phyloP scores from a whole-genome alignment of 2,888 invertebrate species.

The Pristionchus arcanus region DNA sequence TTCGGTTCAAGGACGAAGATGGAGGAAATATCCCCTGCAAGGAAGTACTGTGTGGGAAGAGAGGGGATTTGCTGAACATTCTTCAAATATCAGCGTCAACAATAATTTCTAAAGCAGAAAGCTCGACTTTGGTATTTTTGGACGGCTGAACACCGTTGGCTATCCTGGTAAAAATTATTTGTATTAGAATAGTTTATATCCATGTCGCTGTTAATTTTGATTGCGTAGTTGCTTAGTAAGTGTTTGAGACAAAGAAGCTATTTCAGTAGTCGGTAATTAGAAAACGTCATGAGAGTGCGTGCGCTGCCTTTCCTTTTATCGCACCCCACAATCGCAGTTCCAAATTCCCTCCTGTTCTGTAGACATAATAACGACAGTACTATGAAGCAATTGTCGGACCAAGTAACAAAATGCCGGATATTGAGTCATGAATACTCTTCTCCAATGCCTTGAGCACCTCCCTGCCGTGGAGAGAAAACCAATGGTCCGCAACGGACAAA shows the following conservation, averaged over 20 bases:
- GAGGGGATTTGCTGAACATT: constrained; percentile 4
- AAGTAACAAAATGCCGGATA: not conserved
- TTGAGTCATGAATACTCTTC: not conserved
- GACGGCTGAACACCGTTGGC: no score
- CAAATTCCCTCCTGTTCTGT: not conserved
- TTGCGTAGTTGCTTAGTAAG: not conserved
- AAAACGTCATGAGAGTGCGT: constrained; percentile 38
- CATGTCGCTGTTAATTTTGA: not conserved
- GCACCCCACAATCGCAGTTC: not conserved
- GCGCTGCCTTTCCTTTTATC: constrained; percentile 6
- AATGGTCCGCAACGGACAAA: constrained; percentile 6
- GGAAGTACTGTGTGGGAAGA: constrained; percentile 6
- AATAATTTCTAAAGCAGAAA: not conserved
- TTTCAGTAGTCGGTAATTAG: constrained; percentile 42
- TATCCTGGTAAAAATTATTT: no score
- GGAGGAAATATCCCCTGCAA: not conserved
- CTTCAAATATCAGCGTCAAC: not conserved
- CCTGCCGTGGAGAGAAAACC: not conserved
- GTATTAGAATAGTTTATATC: not conserved
- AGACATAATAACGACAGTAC: not conserved
- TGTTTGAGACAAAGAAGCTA: constrained; percentile 14
- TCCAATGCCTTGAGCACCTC: not conserved
- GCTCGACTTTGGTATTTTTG: not conserved
- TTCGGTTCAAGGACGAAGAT: constrained; percentile 37
- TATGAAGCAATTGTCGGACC: not conserved